Base-by-base conservation (phyloP, 2,888 invertebrate genomes). In the Cryptus armator region DNA sequence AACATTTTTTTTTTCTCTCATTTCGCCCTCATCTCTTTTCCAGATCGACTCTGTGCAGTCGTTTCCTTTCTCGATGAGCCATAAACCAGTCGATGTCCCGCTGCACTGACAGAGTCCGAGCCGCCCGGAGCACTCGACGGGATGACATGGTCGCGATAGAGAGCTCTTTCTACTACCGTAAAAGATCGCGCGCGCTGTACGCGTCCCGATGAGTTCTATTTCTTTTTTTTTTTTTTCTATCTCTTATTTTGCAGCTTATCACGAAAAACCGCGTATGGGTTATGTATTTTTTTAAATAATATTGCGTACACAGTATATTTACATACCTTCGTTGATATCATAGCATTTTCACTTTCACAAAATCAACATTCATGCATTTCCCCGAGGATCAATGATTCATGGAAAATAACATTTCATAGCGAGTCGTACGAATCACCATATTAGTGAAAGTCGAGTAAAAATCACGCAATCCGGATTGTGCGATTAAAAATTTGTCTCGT, bases 1-100 rank as follows among this genome's bases (percentile, higher is more conserved):
- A n/a, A 67, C 24, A 44, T 24, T 19, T 75, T 64, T 19, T n/a
- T 43, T 56, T 71, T 56, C 37, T 71, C 59, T 59, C 62, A 62
- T 71, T 64, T 37, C 70, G 51, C 10, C n/a, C 16, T 43, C 53
- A 48, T 67, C 70, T 48, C 59, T 70, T 71, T 75, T 66, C 46
- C 16, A 53, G 56, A 24, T 29, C 44, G 12, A 48, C 46, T 12
- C 44, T 12, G 53, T 59, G 64, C 48, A 53, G 62, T 74, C 74
- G 68, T 75, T 71, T 67, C 48, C 66, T 82, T 75, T 76, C 74
- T 82, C 70, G 51, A 75, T 82, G 48, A 75, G 71, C 78, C 48
- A 82, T 85, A 71, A 85, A 79, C 85, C 48, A 51, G 67, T 62
- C 75, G 46, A 79, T 75, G 24, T 70, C 46, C 14, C 62, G 46